Base-by-base conservation (phyloP, 2,888 invertebrate species). In the Phymatocera aterrima region DNA sequence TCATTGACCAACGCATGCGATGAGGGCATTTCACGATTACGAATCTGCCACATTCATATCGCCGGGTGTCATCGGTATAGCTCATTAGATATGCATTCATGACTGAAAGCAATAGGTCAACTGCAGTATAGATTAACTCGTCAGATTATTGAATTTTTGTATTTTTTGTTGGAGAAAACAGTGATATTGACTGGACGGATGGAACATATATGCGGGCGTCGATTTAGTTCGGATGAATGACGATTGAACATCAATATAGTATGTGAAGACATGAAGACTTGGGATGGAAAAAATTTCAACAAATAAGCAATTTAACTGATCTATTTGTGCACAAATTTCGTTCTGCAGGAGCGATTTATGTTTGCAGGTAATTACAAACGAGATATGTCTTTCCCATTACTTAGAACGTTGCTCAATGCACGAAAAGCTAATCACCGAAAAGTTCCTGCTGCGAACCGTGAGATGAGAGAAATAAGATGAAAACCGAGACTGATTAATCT, bases 41-140 rank as follows among this genome's bases (percentile, higher is more conserved):
- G 37, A 64, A 64, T 64, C 61, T 64, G 18, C 61, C 4, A 34
- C 8, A 61, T n/a, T n/a, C n/a, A n/a, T n/a, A n/a, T n/a, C 12
- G 43, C 43, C 12, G 1, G 12, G 12, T 10, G 12, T 43, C 43
- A 12, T 21, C 10, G 61, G 61, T 4, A n/a, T 51, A 24, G n/a
- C 15, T 64, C 61, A 37, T 64, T 64, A 64, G 61, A n/a, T 37
- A 37, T 64, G 34, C 37, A 64, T 64, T 64, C 61, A 64, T 64
- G 61, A 6, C 37, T 37, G n/a, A 21, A n/a, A 2, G 21, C 5
- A 64, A 64, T 37, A 6, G n/a, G 61, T 37, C 21, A 8, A 37
- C 37, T 64, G 61, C 34, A 37, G 10, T 34, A 8, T 10, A 18
- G 37, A 10, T n/a, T n/a, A 37, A 64, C 18, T 64, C 37, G 37